Evolutionary conservation across 2,113 vertebrate genomes (phyloP).

Genomic region (Peromyscus maniculatus): DNA sequence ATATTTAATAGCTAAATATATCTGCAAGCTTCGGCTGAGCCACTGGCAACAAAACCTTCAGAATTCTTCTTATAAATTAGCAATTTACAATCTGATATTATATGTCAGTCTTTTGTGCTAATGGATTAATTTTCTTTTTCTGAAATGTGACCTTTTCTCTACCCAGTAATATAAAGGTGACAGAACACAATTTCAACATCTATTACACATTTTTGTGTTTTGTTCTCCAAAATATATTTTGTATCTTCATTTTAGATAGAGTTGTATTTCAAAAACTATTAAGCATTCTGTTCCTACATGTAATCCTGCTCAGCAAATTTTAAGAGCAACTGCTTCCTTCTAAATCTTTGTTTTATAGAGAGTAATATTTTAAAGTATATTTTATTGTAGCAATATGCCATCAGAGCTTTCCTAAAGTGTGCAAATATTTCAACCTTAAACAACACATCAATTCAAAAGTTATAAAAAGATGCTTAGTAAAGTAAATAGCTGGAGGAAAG

Average conservation of each 20-base stretch:
- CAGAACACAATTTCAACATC: constrained; percentile 53
- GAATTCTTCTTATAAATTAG: constrained; percentile 25
- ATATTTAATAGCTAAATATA: constrained; percentile 40
- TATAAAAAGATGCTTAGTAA: constrained; percentile 55
- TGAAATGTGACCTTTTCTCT: constrained; percentile 44
- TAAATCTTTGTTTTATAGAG: constrained; percentile 42
- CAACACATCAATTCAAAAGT: constrained; percentile 7
- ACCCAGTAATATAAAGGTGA: constrained; percentile 55
- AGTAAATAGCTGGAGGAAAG: constrained; percentile 49
- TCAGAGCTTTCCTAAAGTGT: constrained; percentile 15
- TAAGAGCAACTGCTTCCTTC: background rate
- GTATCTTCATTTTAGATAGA: constrained; percentile 4
- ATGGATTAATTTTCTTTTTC: constrained; percentile 64
- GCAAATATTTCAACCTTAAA: constrained; percentile 59
- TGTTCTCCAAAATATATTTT: constrained; percentile 40
- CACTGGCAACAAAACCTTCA: constrained; percentile 18
- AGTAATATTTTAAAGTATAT: constrained; percentile 30
- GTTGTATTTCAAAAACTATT: constrained; percentile 14
- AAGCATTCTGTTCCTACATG: constrained; percentile 34
- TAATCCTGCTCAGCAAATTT: constrained; percentile 26
- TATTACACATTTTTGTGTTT: constrained; percentile 51
- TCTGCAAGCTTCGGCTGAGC: constrained; percentile 11
- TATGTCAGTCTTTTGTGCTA: constrained; percentile 33
- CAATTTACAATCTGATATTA: constrained; percentile 28
- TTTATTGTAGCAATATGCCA: constrained; percentile 14